phyloP scores from a whole-genome alignment of 2,888 invertebrate genomes.

The Euphydryas editha region DNA sequence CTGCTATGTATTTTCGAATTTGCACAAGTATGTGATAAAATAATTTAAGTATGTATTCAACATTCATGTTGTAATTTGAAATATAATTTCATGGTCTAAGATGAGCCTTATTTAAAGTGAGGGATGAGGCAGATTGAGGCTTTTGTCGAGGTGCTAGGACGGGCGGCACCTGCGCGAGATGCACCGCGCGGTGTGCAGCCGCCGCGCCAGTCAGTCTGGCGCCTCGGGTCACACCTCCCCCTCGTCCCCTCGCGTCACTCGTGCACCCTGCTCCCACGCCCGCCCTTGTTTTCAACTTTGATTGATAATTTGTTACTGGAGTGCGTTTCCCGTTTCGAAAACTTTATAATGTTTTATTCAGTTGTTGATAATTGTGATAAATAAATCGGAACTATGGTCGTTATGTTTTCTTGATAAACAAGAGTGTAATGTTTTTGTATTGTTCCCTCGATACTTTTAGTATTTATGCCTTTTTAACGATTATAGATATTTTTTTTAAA shows the following conservation, averaged over 20 bases:
- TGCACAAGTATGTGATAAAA: not conserved
- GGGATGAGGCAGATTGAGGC: slow-evolving; percentile 46
- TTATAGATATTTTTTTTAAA: not conserved
- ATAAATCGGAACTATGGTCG: slow-evolving; percentile 20
- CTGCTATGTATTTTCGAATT: not conserved
- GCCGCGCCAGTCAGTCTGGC: slow-evolving; percentile 78
- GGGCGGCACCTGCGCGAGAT: slow-evolving; percentile 72
- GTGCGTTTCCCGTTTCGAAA: slow-evolving; percentile 67
- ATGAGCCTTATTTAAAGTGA: slow-evolving; percentile 4
- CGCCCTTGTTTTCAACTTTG: slow-evolving; percentile 81
- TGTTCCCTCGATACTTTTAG: not conserved
- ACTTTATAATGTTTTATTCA: slow-evolving; percentile 45
- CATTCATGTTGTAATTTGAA: not conserved
- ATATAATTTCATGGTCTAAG: slow-evolving; percentile 34
- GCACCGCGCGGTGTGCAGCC: slow-evolving; percentile 64
- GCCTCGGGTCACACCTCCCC: slow-evolving; percentile 50
- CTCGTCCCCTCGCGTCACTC: slow-evolving; percentile 40
- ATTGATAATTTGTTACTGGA: slow-evolving; percentile 82
- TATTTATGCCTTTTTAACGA: not conserved
- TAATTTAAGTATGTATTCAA: not conserved
- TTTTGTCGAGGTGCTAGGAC: slow-evolving; percentile 38
- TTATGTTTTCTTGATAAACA: slow-evolving; percentile 19
- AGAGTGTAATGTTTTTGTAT: not conserved
- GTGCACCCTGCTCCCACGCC: slow-evolving; percentile 57
- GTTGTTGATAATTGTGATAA: slow-evolving; percentile 36